Evolutionary conservation across 2,797 vertebrate species (phyloP), one percentile per base, ranked within the genome.

Genomic region (Darevskia mixta): DNA sequence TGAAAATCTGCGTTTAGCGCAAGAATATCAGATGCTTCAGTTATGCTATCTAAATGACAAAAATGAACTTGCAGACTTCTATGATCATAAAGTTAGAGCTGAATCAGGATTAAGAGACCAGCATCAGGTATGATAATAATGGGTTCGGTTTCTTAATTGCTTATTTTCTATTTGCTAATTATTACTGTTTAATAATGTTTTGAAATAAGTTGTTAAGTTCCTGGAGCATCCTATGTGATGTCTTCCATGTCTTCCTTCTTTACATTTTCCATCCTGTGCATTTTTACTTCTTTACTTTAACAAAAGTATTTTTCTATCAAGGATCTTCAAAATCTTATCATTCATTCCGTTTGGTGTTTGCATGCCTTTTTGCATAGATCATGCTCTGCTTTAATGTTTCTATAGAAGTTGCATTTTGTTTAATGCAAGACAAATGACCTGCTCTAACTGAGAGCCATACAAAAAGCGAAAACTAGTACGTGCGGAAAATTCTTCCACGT

Each of bases 1-100:
- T 88, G 96, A 98, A 95, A 98, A 98, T 86, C 41, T 92, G 38
- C 92, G 49, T 72, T 95, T 98, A 94, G 97, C 97, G 79, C 94
- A 92, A 29, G 94, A 97, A 86, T 98, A 98, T 87, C 25, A 96
- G 85, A 85, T 64, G 67, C 90, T 96, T 32, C 95, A 97, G 95
- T 95, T 86, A 67, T 86, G 58, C 35, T 97, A 95, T 66, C 93
- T 97, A 92, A 89, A 90, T 32, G 94, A 93, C 94, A 98, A 96
- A 94, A 91, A 94, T 67, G 92, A 97, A 29, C 96, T 96, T 17
- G 94, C 93, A 85, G 89, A 91, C 81, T 82, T 90, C 38, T 95
- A 92, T 86, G 93, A 94, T n/a, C 85, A 94, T 89, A 97, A 89
- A 90, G 95, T 97, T 88, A 93, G 83, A 1, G 79, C 92, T 25